These are phyloP conservation scores for Anagrus nilaparvatae DNA, from an alignment of 1,140 invertebrate species.

Conservation along the genomic window DNA sequence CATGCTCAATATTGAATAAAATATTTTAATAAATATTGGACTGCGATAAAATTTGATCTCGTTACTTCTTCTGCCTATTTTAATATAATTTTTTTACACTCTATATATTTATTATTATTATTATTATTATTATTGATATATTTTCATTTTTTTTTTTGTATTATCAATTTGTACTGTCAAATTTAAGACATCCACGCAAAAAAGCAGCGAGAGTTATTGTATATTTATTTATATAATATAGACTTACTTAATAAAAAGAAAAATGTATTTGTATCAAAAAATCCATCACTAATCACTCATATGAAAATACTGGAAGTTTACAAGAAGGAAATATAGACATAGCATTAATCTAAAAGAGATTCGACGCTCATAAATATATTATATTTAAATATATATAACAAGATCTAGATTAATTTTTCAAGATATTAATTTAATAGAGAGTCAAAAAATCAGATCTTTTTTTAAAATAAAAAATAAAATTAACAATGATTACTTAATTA, in stretches of 20 bases:
- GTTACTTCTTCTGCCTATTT: slow-evolving; percentile 7
- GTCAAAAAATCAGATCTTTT: neutral
- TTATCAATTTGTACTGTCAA: slow-evolving; percentile 16
- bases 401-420: slow-evolving; percentile 11
- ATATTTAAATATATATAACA: slow-evolving; percentile 15
- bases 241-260: slow-evolving; percentile 10
- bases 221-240: too few species aligned
- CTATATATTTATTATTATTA: slow-evolving; percentile 9
- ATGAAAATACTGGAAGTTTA: slow-evolving; percentile 33
- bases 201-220: slow-evolving; percentile 9
- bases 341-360: slow-evolving; percentile 22
- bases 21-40: too few species aligned
- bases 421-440: slow-evolving; percentile 7
- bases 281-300: slow-evolving; percentile 18
- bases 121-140: slow-evolving; percentile 10
- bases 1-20: too few species aligned
- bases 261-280: slow-evolving; percentile 15
- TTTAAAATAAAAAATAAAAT: neutral
- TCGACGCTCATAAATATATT: slow-evolving; percentile 19
- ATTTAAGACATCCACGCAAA: slow-evolving; percentile 15
- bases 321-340: slow-evolving; percentile 22
- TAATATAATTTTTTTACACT: slow-evolving; percentile 15
- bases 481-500: too few species aligned
- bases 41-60: too few species aligned
- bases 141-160: slow-evolving; percentile 5